phyloP scores from a whole-genome alignment of 2,113 vertebrate species.

The Arvicanthis niloticus region DNA sequence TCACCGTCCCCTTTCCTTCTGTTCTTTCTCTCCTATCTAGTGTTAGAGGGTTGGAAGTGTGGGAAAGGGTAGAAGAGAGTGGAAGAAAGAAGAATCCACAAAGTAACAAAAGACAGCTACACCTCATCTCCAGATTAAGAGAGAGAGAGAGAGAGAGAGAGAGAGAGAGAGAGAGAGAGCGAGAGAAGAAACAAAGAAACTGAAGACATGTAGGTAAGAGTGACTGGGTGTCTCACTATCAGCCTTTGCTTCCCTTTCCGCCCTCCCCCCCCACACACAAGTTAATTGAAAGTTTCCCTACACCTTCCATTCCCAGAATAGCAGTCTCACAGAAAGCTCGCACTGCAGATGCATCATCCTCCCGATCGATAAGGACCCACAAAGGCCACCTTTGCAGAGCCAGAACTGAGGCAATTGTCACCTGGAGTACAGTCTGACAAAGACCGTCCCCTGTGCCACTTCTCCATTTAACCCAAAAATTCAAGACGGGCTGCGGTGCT shows the following conservation, averaged over 20 bases:
- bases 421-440: not conserved
- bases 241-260: not conserved
- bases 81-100: too few species aligned
- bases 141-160: too few species aligned
- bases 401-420: not conserved
- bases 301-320: not conserved
- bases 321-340: not conserved
- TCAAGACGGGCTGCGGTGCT: not conserved
- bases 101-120: too few species aligned
- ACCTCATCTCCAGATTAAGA: too few species aligned
- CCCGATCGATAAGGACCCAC: not conserved
- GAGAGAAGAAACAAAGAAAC: too few species aligned
- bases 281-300: not conserved
- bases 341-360: too few species aligned
- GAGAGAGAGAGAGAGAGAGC: too few species aligned
- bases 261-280: not conserved
- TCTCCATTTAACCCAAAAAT: not conserved
- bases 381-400: not conserved
- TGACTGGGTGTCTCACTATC: too few species aligned
- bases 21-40: too few species aligned
- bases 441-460: not conserved
- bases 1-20: too few species aligned
- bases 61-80: too few species aligned
- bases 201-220: not conserved
- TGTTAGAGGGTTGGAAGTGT: too few species aligned